Base-by-base conservation (phyloP, 2,113 vertebrate species). In the Rhynchopsitta pachyrhyncha region DNA sequence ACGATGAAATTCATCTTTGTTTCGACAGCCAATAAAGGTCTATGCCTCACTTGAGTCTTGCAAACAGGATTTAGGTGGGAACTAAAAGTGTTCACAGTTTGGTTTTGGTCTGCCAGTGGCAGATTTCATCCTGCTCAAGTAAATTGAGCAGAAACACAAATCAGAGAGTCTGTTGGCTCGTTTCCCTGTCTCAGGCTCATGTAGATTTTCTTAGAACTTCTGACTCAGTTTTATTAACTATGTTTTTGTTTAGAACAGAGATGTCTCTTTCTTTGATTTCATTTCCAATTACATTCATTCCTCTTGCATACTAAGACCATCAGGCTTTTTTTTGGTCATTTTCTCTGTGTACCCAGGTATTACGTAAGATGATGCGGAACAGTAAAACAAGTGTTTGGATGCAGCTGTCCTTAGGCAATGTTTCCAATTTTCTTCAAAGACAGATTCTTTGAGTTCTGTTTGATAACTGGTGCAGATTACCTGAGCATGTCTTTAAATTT, bases 61-160 rank as follows among this genome's bases (percentile, higher is more conserved):
- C 60, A 97, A 92, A 94, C 77, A 95, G 77, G 62, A 86, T 83
- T 80, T 82, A 79, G n/a, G 29, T 68, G 69, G 44, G 37, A 94
- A 90, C 5, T 41, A 49, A 55, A 68, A 70, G 24, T 33, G 9
- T 70, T 23, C 22, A 39, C 29, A 59, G 24, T 90, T 66, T 53
- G 42, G 24, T 86, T 90, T 66, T 57, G 46, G n/a, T 86, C 49
- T 91, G 77, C 46, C 75, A 87, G 47, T n/a, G 55, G 28, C 0
- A 0, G 66, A 60, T 88, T 92, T 87, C 31, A 62, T 66, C 42
- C 53, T 63, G 41, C 28, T 49, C 63, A 71, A 85, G n/a, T 78
- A 81, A 92, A 90, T 68, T 0, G 3, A 81, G 50, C 63, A 86
- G 86, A 93, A 79, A 70, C 46, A 64, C 29, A 86, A 92, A 84